Evolutionary conservation across 2,888 invertebrate species (phyloP), one percentile per base, ranked within the genome.

Genomic region (Adelphocoris suturalis): DNA sequence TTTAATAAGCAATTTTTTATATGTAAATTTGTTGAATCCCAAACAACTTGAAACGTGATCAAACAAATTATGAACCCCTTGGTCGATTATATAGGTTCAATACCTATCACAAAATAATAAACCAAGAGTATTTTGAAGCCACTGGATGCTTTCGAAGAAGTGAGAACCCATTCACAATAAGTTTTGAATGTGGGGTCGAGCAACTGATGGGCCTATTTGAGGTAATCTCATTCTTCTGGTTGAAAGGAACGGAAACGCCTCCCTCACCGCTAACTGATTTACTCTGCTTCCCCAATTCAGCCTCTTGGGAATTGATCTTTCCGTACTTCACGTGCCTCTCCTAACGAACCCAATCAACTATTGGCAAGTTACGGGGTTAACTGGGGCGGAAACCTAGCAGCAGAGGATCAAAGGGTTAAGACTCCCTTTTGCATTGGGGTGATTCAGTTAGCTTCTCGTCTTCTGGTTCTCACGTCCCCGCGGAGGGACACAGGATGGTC

Each of bases 291-390:
- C 52, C 52, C 14, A 52, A 52, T 52, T 52, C 16, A 13, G 16
- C 52, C 52, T 11, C 12, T 13, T 11, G 52, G 52, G 52, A 52
- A 52, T 52, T 52, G 52, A 52, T 52, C 52, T 52, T 52, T 52
- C 52, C 52, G 14, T 52, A 52, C 52, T 14, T 16, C 52, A 52
- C 14, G 52, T 52, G 52, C 52, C 16, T 16, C 52, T 11, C 52
- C 52, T 76, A 76, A 76, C 61, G 61, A 61, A 61, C 61, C 61
- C 61, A 61, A 61, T 61, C 61, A 61, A 61, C 61, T 61, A 61
- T 61, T 61, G 61, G n/a, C 61, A 61, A 61, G n/a, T 61, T 61
- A 61, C n/a, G n/a, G 61, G 61, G 61, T 16, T 61, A n/a, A 61
- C 16, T 19, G 16, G 61, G 19, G 61, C 9, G n/a, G 61, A 19